A percentile compares a stretch with the other conserved stretches of the same genome.
phyloP scores from a whole-genome alignment of 2,113 vertebrate species.

The chimpanzee (Pan troglodytes) region DNA sequence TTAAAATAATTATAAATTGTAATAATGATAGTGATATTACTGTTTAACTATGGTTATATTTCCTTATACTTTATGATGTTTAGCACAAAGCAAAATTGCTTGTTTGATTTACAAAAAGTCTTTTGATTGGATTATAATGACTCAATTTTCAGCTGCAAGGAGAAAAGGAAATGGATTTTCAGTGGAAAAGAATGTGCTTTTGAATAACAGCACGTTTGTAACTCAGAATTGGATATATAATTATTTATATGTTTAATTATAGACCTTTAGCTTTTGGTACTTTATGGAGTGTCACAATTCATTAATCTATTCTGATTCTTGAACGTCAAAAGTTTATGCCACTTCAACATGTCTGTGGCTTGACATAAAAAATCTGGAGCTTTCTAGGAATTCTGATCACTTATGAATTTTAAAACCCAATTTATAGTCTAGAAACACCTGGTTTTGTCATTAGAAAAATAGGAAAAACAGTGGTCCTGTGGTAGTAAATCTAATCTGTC shows the following conservation, averaged over 20 bases:
- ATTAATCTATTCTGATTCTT: constrained; percentile 84
- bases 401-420: constrained; percentile 79
- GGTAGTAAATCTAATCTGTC: constrained; percentile 84
- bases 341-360: constrained; percentile 52
- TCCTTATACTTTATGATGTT: constrained; percentile 48
- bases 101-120: constrained; percentile 42
- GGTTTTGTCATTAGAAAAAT: constrained; percentile 86
- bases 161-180: constrained; percentile 51
- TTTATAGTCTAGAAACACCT: constrained; percentile 80
- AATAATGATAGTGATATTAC: neutral
- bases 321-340: constrained; percentile 78
- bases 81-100: constrained; percentile 44
- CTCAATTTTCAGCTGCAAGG: constrained; percentile 64
- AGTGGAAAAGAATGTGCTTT: constrained; percentile 6
- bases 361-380: constrained; percentile 77
- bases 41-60: neutral
- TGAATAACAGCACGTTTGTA: neutral
- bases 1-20: constrained; percentile 35
- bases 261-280: constrained; percentile 1
- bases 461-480: constrained; percentile 82
- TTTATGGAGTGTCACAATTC: constrained; percentile 77
- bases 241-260: constrained; percentile 54
- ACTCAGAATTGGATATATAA: neutral
- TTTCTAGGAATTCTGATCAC: constrained; percentile 78
- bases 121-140: constrained; percentile 57